Evolutionary conservation across 1,140 invertebrate genomes (phyloP), one percentile per base, ranked within the genome.

Genomic region (Bicyclus anynana): DNA sequence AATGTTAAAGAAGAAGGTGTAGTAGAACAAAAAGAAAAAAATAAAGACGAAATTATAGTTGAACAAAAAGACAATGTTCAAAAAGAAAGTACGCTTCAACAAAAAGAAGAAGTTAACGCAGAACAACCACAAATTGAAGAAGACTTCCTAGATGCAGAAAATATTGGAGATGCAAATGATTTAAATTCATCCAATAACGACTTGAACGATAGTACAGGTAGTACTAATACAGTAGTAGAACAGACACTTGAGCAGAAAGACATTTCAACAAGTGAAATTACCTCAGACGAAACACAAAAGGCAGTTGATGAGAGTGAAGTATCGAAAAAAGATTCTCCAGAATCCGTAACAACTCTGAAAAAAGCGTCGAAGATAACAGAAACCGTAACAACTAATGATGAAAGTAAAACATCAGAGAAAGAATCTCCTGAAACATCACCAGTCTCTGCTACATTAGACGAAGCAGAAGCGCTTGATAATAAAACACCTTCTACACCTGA

Each of bases 151-250:
- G 5, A 57, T 9, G 35, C 14, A 46, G 18, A 40, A 35, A 49
- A 44, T 29, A 35, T 14, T 17, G 7, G 23, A 48, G 29, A 52
- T 20, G 13, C 33, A 13, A 50, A 42, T 52, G 56, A 65, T 33
- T 49, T 75, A 37, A 63, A 80, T 27, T 67, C 76, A 2, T 71
- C 76, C 53, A 69, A 69, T 38, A 50, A 52, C 12, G 83, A 84
- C 53, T 67, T 82, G 13, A 62, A 82, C 50, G 75, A 78, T 59
- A 84, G 81, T 49, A 37, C 76, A 18, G 74, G 76, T 18, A 85
- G 80, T 53, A 74, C 57, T 13, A 62, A 83, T 57, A 84, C 80
- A 5, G 78, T 84, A 7, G 72, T 79, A 59, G 81, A 84, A 53
- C 84, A 85, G 50, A 74, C 72, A 20, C 73, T 72, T 56, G 70